A percentile compares a stretch with the other conserved stretches of the same genome.
phyloP scores from a whole-genome alignment of 2,113 vertebrate genomes.

The Psammodynastes pulverulentus region DNA sequence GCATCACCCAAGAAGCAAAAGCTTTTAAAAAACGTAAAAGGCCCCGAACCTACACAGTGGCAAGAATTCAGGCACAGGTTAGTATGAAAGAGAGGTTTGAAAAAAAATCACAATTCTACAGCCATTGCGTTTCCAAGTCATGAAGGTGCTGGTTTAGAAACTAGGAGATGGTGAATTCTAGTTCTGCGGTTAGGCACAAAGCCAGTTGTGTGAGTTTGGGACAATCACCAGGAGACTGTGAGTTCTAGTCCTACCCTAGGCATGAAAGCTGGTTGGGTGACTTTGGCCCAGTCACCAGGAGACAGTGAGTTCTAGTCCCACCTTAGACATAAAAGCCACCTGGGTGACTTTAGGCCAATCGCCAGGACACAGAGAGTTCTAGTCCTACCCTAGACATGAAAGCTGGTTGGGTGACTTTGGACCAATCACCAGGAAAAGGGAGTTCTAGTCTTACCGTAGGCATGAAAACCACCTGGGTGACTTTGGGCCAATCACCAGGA shows the following conservation, averaged over 20 bases:
- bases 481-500: not conserved
- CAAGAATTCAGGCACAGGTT: constrained; percentile 6
- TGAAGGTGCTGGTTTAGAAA: not conserved
- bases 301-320: too few relatives aligned
- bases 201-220: not conserved
- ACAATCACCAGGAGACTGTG: too few relatives aligned
- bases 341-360: too few relatives aligned
- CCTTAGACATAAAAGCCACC: too few relatives aligned
- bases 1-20: not conserved
- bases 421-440: not conserved
- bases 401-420: not conserved
- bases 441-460: not conserved
- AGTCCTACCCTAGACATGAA: not conserved
- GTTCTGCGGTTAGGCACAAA: not conserved
- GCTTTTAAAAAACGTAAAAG: not conserved
- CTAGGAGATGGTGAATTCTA: not conserved
- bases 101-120: constrained; percentile 37
- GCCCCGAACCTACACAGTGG: not conserved
- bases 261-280: too few relatives aligned
- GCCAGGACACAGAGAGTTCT: not conserved
- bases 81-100: constrained; percentile 8
- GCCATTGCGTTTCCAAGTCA: constrained; percentile 36
- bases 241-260: too few relatives aligned
- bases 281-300: too few relatives aligned
- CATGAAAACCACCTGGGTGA: not conserved